A percentile compares a stretch with the other conserved stretches of the same genome.
These are phyloP conservation scores for Danionella cerebrum DNA, from an alignment of 2,113 vertebrate species.

Conservation along the genomic window DNA sequence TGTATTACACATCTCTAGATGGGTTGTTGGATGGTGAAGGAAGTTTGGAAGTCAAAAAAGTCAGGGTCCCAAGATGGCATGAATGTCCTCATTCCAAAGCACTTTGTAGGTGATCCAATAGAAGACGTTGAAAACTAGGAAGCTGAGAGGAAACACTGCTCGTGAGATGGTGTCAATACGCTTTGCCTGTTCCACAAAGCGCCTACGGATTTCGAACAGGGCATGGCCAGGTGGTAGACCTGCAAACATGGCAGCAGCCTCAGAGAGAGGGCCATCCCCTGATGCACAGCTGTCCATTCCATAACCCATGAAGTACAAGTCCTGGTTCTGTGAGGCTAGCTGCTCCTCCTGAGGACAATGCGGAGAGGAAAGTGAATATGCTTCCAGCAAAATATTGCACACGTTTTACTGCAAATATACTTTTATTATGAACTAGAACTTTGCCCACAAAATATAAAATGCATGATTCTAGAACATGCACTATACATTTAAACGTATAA, in stretches of 20 bases:
- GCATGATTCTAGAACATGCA: too few species aligned
- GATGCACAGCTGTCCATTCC: constrained; percentile 67
- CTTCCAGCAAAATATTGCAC: background rate
- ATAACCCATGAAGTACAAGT: constrained; percentile 72
- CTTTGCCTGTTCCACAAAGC: constrained; percentile 78
- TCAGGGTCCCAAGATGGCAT: constrained; percentile 47
- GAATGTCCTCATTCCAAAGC: constrained; percentile 76
- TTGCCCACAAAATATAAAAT: too few species aligned
- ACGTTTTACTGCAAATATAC: too few species aligned
- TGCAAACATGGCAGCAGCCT: constrained; percentile 64
- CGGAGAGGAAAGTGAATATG: background rate
- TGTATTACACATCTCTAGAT: background rate
- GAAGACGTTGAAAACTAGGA: constrained; percentile 88
- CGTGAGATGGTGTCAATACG: constrained; percentile 86
- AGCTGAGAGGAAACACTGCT: constrained; percentile 86
- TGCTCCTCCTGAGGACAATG: constrained; percentile 67
- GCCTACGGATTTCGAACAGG: constrained; percentile 66
- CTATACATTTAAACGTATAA: too few species aligned
- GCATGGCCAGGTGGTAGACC: constrained; percentile 57
- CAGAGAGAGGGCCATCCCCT: constrained; percentile 59
- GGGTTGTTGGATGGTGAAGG: background rate
- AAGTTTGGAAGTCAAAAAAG: background rate
- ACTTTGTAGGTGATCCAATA: constrained; percentile 95
- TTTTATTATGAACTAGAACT: too few species aligned
- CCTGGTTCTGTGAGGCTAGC: constrained; percentile 67